phyloP scores from a whole-genome alignment of 2,113 vertebrate genomes.

The Xiphophorus couchianus region DNA sequence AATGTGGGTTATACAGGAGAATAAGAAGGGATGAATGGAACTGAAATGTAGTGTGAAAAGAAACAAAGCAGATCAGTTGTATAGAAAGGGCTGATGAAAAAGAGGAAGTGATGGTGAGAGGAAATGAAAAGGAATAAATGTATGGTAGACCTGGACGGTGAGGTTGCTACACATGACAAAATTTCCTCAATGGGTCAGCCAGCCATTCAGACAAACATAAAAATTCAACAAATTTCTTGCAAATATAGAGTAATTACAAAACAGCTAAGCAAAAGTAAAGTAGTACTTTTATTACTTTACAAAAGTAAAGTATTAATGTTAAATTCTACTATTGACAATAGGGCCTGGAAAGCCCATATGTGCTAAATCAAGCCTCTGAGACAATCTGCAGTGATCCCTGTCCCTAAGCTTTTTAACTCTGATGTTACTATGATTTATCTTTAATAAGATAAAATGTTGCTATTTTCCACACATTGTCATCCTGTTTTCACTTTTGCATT shows the following conservation, averaged over 20 bases:
- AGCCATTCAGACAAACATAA: neutral
- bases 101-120: neutral
- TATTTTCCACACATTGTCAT: no score
- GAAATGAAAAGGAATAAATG: neutral
- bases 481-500: no score
- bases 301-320: neutral
- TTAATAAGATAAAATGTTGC: no score
- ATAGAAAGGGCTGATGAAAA: neutral
- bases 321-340: neutral
- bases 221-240: neutral
- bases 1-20: neutral
- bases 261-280: neutral
- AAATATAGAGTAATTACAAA: no score
- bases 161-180: neutral
- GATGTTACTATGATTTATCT: no score
- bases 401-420: neutral
- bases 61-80: no score
- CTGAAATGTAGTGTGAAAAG: neutral
- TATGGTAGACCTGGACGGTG: neutral
- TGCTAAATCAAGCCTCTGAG: neutral
- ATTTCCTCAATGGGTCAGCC: neutral
- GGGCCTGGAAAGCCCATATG: neutral
- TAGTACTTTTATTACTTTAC: neutral
- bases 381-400: neutral
- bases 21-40: neutral